These are phyloP conservation scores for Brachionus rotundiformis DNA, from an alignment of 1,140 invertebrate genomes.

Conservation along the genomic window DNA sequence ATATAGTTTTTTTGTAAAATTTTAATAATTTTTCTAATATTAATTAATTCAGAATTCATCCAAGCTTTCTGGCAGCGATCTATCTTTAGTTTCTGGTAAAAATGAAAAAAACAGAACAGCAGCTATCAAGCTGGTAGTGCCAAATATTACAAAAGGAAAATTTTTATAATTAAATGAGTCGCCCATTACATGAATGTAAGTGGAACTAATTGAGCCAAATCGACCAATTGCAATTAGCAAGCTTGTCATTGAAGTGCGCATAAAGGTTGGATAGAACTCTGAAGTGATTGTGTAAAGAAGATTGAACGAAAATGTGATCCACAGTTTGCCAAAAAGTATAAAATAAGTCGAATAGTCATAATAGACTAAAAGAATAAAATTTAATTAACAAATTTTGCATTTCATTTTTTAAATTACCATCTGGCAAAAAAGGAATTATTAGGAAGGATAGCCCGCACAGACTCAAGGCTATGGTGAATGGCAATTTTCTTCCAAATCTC, in stretches of 20 bases:
- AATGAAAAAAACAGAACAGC: slow-evolving; percentile 11
- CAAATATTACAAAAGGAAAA: slow-evolving; percentile 2
- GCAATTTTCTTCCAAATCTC: background rate
- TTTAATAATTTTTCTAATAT: no score
- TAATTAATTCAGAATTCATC: slow-evolving; percentile 6
- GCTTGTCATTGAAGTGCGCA: slow-evolving; percentile 3
- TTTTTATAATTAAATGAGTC: background rate
- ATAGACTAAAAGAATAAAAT: background rate
- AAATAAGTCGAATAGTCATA: background rate
- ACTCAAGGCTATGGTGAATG: background rate
- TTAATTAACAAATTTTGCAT: background rate
- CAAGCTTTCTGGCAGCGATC: background rate
- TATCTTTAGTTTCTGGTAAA: slow-evolving; percentile 3
- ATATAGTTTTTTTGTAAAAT: no score
- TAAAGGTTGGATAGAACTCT: background rate
- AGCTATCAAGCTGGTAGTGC: background rate
- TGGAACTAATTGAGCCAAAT: background rate
- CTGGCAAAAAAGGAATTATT: background rate
- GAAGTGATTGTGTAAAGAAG: background rate
- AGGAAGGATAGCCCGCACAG: background rate
- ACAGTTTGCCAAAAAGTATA: background rate
- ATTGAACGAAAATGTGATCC: background rate
- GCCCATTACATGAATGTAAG: background rate
- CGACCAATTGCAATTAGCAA: background rate
- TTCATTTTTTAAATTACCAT: no score